Percentiles rank a stretch among this genome's conserved stretches.
phyloP scores from a whole-genome alignment of 2,888 invertebrate species.

The Galeruca laticollis region DNA sequence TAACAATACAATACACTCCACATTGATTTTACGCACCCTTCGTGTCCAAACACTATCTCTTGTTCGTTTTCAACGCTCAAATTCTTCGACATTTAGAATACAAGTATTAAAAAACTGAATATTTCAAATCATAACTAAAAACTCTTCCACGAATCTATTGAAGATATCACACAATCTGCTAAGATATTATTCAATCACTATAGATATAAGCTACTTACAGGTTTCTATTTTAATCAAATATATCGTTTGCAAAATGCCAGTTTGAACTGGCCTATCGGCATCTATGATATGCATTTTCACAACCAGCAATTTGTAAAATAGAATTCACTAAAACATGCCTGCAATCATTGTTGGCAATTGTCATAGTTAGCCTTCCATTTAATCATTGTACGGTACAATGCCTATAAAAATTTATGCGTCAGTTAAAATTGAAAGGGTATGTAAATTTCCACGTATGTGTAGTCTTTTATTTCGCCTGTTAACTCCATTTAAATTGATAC shows the following conservation, averaged over 20 bases:
- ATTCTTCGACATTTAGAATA: too few relatives aligned
- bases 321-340: conserved; percentile 20
- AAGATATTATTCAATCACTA: too few relatives aligned
- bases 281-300: conserved; percentile 21
- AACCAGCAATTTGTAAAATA: conserved; percentile 16
- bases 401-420: conserved; percentile 10
- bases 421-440: background rate
- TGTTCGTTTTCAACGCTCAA: too few relatives aligned
- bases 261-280: background rate
- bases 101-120: too few relatives aligned
- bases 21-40: too few relatives aligned
- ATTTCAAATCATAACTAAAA: too few relatives aligned
- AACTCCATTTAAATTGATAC: background rate
- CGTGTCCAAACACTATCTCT: too few relatives aligned
- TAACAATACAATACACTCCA: too few relatives aligned
- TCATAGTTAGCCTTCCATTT: conserved; percentile 8
- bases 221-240: conserved; percentile 16
- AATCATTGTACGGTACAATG: conserved; percentile 13
- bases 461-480: background rate
- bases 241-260: background rate
- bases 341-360: conserved; percentile 16
- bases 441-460: background rate
- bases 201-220: too few relatives aligned
- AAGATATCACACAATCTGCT: too few relatives aligned
- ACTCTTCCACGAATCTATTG: too few relatives aligned